These are phyloP conservation scores for Zaprionus kolodkinae DNA, from an alignment of 1,140 invertebrate genomes.

Conservation along the genomic window DNA sequence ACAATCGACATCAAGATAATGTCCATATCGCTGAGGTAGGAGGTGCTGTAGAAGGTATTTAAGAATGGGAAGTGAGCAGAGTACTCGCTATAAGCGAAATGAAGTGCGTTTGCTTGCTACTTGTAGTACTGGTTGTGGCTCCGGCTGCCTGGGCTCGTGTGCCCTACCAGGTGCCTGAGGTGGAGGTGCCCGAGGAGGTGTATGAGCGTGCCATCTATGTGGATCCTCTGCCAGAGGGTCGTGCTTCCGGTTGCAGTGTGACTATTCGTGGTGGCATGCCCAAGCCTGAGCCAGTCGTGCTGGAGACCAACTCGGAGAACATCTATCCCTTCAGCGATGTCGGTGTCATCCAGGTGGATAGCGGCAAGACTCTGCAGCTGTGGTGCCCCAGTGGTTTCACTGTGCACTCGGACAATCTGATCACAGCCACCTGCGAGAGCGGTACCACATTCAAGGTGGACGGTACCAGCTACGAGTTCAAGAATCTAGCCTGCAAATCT, in stretches of 20 bases:
- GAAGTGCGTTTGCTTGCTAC: constrained; percentile 56
- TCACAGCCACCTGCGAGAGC: constrained; percentile 72
- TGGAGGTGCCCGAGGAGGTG: constrained; percentile 55
- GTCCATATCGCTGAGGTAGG: constrained; percentile 18
- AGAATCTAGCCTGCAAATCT: constrained; percentile 75
- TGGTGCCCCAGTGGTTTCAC: constrained; percentile 71
- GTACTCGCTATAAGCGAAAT: constrained; percentile 52
- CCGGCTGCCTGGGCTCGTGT: constrained; percentile 63
- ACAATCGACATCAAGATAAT: constrained; percentile 28
- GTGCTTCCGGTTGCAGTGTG: constrained; percentile 63
- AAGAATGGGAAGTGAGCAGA: constrained; percentile 37
- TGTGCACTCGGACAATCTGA: constrained; percentile 45
- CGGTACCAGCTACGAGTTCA: constrained; percentile 63
- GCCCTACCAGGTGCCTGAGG: constrained; percentile 38
- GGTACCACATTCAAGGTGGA: constrained; percentile 71
- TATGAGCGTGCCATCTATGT: constrained; percentile 40
- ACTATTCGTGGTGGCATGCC: constrained; percentile 72
- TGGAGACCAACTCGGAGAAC: constrained; percentile 65
- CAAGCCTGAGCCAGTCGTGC: constrained; percentile 71
- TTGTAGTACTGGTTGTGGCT: constrained; percentile 53
- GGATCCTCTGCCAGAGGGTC: constrained; percentile 41
- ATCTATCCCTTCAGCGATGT: constrained; percentile 69
- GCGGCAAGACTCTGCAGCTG: constrained; percentile 61
- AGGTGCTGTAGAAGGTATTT: constrained; percentile 49
- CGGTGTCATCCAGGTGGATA: constrained; percentile 68